phyloP scores from a whole-genome alignment of 2,797 vertebrate genomes.

The Chaenodraco wilsoni region DNA sequence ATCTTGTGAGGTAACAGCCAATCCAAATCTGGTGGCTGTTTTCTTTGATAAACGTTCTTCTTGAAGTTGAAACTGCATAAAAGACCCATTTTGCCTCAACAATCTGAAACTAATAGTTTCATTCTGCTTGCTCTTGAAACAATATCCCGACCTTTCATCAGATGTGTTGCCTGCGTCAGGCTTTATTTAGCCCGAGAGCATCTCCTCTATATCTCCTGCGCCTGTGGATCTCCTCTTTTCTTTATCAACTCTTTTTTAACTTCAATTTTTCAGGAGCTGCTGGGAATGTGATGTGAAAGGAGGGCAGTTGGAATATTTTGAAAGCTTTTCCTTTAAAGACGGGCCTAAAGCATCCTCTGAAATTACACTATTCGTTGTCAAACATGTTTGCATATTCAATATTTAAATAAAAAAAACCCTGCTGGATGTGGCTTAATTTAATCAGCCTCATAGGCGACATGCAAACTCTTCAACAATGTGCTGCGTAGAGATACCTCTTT shows the following conservation, averaged over 20 bases:
- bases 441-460: constrained; percentile 78
- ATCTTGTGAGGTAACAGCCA: not conserved
- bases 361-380: constrained; percentile 73
- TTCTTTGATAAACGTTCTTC: not conserved
- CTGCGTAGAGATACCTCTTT: constrained; percentile 80
- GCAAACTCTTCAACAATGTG: constrained; percentile 79
- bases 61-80: not conserved
- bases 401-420: constrained; percentile 44
- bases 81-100: constrained; percentile 23
- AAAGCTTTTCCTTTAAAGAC: constrained; percentile 54
- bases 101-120: constrained; percentile 36
- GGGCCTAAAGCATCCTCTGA: constrained; percentile 76
- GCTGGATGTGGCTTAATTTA: constrained; percentile 78
- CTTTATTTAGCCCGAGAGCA: constrained; percentile 42
- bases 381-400: constrained; percentile 78
- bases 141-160: constrained; percentile 68
- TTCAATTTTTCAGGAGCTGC: constrained; percentile 79
- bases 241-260: constrained; percentile 79
- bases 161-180: constrained; percentile 59
- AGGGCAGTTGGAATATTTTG: constrained; percentile 71
- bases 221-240: constrained; percentile 57
- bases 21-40: not conserved
- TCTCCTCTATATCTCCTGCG: constrained; percentile 57
- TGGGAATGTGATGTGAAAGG: constrained; percentile 64
- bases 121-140: constrained; percentile 62